phyloP scores from a whole-genome alignment of 1,140 invertebrate species.

The Chironomus striatipennis region DNA sequence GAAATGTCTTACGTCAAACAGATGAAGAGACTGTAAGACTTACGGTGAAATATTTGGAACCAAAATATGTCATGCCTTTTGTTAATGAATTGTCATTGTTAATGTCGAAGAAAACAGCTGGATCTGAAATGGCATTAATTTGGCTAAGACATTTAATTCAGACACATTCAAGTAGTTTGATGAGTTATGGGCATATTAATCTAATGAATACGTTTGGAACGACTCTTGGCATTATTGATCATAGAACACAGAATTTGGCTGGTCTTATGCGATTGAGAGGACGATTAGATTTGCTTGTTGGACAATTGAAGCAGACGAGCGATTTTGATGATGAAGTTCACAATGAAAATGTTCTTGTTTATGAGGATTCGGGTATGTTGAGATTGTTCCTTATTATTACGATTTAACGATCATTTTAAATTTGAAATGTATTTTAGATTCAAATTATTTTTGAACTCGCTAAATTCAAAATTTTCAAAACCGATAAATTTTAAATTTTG shows the following conservation, averaged over 20 bases:
- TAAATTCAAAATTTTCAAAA: too few relatives aligned
- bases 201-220: constrained; percentile 43
- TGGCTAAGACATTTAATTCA: constrained; percentile 53
- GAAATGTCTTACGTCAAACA: constrained; percentile 46
- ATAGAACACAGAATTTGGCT: constrained; percentile 44
- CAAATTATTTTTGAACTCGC: too few relatives aligned
- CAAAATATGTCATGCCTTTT: constrained; percentile 51
- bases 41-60: constrained; percentile 52
- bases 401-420: too few relatives aligned
- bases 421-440: too few relatives aligned
- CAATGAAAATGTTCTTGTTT: constrained; percentile 43
- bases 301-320: constrained; percentile 43
- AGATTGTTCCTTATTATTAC: too few relatives aligned
- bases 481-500: too few relatives aligned
- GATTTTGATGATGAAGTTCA: constrained; percentile 41
- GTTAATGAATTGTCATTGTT: constrained; percentile 51
- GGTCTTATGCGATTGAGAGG: constrained; percentile 45
- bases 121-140: constrained; percentile 47
- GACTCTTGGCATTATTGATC: constrained; percentile 51
- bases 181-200: constrained; percentile 39
- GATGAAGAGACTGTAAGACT: constrained; percentile 49
- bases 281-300: constrained; percentile 47
- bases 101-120: constrained; percentile 52
- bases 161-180: constrained; percentile 51
- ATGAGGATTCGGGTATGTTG: constrained; percentile 48